Conservation (phyloP, 2,113 vertebrate species). For the Tretioscincus oriximinensis region DNA sequence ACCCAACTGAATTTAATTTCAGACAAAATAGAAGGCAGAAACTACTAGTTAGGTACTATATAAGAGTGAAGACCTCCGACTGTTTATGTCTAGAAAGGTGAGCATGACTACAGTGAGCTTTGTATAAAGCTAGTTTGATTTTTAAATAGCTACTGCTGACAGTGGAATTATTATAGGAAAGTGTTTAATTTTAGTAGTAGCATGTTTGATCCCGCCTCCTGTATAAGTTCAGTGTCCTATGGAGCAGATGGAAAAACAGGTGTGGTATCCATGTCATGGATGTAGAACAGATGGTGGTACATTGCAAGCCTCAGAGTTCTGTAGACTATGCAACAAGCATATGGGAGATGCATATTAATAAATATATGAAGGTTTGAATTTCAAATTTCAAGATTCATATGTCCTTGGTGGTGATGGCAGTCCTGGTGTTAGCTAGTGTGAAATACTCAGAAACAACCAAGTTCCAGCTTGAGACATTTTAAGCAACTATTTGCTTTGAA, state of each 20-base stretch:
- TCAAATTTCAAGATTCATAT: not conserved
- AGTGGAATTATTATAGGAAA: not conserved
- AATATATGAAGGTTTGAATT: constrained; percentile 1
- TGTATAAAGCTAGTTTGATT: not conserved
- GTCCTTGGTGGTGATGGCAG: not conserved
- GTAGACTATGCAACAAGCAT: not conserved
- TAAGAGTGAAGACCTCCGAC: not conserved
- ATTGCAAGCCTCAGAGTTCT: constrained; percentile 2
- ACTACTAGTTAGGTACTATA: too few relatives aligned
- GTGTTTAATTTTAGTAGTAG: not conserved
- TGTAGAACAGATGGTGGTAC: constrained; percentile 28
- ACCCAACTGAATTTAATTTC: too few relatives aligned
- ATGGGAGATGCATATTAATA: constrained; percentile 21
- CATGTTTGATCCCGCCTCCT: constrained; percentile 1
- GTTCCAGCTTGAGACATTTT: not conserved
- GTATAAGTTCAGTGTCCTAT: not conserved
- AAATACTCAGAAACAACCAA: not conserved
- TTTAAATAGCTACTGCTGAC: constrained; percentile 1
- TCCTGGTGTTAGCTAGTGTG: not conserved
- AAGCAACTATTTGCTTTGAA: not conserved
- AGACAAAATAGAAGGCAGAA: too few relatives aligned
- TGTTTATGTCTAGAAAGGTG: not conserved
- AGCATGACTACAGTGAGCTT: not conserved
- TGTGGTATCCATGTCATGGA: constrained; percentile 14
- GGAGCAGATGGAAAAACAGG: constrained; percentile 25